These are phyloP conservation scores for Panopea generosa DNA, from an alignment of 2,888 invertebrate species.

Conservation along the genomic window DNA sequence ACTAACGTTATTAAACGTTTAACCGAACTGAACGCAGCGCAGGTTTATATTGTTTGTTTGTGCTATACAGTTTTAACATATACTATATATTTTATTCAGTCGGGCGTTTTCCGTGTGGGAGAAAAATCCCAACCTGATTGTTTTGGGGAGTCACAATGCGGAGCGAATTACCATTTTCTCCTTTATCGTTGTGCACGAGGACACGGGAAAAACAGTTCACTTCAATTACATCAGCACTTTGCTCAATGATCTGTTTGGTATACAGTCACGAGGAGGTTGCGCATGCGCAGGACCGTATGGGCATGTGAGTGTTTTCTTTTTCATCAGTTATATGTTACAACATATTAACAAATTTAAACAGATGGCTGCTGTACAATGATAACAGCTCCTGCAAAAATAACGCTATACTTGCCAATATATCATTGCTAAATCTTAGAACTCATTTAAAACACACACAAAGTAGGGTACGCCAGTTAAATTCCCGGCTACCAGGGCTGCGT, in stretches of 20 bases:
- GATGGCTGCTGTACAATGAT: neutral
- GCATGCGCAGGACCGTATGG: slow-evolving; percentile 78
- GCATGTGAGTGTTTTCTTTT: slow-evolving; percentile 58
- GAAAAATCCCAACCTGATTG: slow-evolving; percentile 86
- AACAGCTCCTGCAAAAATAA: no score
- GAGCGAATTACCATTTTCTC: slow-evolving; percentile 92
- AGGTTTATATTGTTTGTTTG: no score
- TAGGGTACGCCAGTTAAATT: no score
- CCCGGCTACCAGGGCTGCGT: no score
- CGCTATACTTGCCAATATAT: no score
- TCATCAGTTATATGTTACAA: no score
- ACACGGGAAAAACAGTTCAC: slow-evolving; percentile 81
- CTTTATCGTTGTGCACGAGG: slow-evolving; percentile 92
- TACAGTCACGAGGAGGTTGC: slow-evolving; percentile 76
- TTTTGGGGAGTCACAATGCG: slow-evolving; percentile 88
- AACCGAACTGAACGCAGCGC: no score
- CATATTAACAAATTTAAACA: no score
- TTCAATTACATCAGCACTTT: slow-evolving; percentile 71
- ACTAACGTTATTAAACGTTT: no score
- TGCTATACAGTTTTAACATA: no score
- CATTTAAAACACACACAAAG: no score
- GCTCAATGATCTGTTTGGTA: slow-evolving; percentile 76
- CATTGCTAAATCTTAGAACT: no score
- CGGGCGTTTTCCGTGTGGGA: slow-evolving; percentile 61
- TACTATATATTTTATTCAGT: slow-evolving; percentile 22